A percentile compares a stretch with the other conserved stretches of the same genome.
Evolutionary conservation across 2,888 invertebrate genomes (phyloP).

Genomic region (Globia sparganii): DNA sequence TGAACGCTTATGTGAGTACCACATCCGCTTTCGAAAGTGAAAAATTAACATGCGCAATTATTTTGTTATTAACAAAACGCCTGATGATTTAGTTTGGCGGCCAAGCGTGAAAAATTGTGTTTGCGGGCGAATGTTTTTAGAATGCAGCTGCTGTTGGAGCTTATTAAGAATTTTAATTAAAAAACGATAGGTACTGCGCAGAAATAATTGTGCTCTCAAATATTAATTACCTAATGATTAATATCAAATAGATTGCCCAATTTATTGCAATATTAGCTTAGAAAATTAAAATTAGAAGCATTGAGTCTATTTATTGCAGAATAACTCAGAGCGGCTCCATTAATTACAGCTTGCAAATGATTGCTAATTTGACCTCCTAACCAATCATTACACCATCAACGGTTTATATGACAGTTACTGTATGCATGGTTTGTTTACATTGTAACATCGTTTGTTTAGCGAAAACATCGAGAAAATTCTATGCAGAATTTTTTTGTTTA

Average conservation of each 20-base stretch:
- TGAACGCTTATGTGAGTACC: conserved; percentile 66
- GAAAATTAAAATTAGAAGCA: conserved; percentile 8
- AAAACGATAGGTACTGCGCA: not conserved
- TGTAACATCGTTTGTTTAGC: conserved; percentile 46
- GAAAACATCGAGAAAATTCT: conserved; percentile 36
- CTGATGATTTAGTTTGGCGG: conserved; percentile 28
- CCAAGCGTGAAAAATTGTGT: conserved; percentile 44
- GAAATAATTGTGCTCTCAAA: conserved; percentile 10
- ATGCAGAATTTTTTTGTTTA: conserved; percentile 26
- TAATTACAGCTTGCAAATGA: conserved; percentile 67
- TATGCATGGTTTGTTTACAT: conserved; percentile 69
- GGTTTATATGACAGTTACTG: conserved; percentile 70
- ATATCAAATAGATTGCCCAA: conserved; percentile 1
- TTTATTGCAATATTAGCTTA: conserved; percentile 3
- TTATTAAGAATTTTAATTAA: conserved; percentile 28
- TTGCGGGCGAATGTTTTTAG: conserved; percentile 7
- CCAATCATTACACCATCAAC: conserved; percentile 69
- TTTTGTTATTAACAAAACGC: conserved; percentile 64
- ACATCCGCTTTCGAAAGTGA: conserved; percentile 77
- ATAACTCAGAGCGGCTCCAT: conserved; percentile 41
- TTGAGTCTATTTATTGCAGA: conserved; percentile 37
- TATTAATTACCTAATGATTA: conserved; percentile 9
- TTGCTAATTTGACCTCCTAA: conserved; percentile 69
- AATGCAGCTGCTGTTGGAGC: conserved; percentile 1
- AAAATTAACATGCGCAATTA: conserved; percentile 78